phyloP scores from a whole-genome alignment of 37 sponge, comb jelly and placozoan species.

The Beroe forskalii region DNA sequence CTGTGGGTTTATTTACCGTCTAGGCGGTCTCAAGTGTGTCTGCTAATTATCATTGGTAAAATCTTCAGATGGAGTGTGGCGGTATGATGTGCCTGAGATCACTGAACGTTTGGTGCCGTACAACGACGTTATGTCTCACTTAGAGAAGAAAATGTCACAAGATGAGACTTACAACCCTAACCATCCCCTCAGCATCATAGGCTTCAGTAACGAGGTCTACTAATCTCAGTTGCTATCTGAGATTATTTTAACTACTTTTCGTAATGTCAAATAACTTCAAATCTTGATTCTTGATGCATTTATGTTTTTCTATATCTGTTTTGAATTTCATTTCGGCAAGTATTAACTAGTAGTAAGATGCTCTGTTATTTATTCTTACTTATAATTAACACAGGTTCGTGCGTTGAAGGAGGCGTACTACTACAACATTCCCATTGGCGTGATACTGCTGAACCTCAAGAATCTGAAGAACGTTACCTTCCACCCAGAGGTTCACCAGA shows the following conservation, averaged over 20 bases:
- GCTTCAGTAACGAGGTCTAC: neutral
- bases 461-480: neutral
- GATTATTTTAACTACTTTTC: too few species aligned
- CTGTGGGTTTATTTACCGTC: too few species aligned
- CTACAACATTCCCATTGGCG: conserved; percentile 54
- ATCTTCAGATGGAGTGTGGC: neutral
- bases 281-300: too few species aligned
- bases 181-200: neutral
- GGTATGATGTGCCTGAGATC: neutral
- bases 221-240: too few species aligned
- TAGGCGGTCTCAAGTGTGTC: too few species aligned
- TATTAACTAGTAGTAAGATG: too few species aligned
- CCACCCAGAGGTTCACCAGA: conserved; percentile 36
- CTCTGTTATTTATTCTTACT: too few species aligned
- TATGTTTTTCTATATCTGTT: too few species aligned
- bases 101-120: neutral
- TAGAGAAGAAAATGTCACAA: neutral
- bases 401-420: neutral
- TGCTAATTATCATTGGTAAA: too few species aligned
- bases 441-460: conserved; percentile 12
- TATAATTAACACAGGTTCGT: neutral
- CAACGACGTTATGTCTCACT: neutral
- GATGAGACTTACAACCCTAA: neutral
- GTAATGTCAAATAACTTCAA: too few species aligned
- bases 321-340: too few species aligned